phyloP scores from a whole-genome alignment of 37 sponge, comb jelly and placozoan genomes.

The Corticium candelabrum region DNA sequence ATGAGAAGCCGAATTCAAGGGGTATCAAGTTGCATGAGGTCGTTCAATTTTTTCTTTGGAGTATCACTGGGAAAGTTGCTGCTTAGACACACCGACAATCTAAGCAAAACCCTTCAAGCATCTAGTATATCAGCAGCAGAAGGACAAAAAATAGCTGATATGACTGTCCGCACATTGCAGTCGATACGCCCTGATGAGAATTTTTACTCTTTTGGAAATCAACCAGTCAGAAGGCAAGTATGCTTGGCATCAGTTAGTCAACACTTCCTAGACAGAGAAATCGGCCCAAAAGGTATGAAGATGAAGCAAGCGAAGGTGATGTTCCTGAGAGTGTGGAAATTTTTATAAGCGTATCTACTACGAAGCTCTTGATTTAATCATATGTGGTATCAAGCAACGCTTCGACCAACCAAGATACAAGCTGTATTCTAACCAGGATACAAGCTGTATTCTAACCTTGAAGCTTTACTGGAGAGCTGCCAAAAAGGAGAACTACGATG shows the following conservation, averaged over 20 bases:
- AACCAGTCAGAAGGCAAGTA: constrained; percentile 12
- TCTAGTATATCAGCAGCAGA: constrained; percentile 55
- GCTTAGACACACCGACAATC: constrained; percentile 37
- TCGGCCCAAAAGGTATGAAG: constrained; percentile 10
- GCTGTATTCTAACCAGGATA: constrained; percentile 30
- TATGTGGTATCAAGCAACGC: constrained; percentile 18
- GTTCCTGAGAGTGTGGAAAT: constrained; percentile 29
- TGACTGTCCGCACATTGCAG: constrained; percentile 32
- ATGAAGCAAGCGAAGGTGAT: constrained; percentile 6
- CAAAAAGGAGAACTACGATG: constrained; percentile 8
- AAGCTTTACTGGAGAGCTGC: constrained; percentile 32
- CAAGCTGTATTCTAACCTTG: constrained; percentile 15
- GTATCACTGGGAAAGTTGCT: constrained; percentile 32
- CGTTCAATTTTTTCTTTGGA: constrained; percentile 24
- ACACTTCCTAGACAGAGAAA: constrained; percentile 15
- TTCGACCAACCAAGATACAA: constrained; percentile 41
- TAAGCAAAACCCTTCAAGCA: constrained; percentile 31
- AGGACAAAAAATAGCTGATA: constrained; percentile 32
- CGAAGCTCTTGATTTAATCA: constrained; percentile 42
- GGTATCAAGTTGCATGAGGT: constrained; percentile 33
- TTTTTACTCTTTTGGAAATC: constrained; percentile 26
- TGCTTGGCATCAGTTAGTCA: constrained; percentile 16
- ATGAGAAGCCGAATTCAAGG: constrained; percentile 51
- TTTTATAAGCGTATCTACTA: constrained; percentile 29
- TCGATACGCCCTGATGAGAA: constrained; percentile 21